Conservation (phyloP, 2,888 invertebrate species). For the Aricia artaxerxes region DNA sequence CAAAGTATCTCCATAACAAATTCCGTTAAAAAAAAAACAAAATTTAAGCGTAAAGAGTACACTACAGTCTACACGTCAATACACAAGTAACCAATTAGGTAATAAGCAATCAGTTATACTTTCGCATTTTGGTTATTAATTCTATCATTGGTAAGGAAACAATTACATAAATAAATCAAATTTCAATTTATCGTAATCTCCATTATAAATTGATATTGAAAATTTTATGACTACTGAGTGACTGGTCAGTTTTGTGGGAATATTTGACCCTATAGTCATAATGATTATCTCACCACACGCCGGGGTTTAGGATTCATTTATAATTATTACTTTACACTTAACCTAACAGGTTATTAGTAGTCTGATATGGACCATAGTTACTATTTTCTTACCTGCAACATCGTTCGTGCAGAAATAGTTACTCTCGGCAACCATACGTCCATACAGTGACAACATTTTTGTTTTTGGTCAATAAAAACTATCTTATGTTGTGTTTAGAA, state of each 20-base stretch:
- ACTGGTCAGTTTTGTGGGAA: conserved; percentile 22
- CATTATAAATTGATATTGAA: neutral
- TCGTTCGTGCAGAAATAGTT: neutral
- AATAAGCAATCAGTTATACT: no score
- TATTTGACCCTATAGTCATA: neutral
- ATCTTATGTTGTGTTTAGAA: no score
- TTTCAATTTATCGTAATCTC: neutral
- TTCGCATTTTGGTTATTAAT: no score
- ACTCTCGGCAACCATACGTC: no score
- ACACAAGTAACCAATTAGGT: no score
- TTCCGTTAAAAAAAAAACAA: no score
- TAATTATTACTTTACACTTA: neutral
- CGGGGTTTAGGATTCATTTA: neutral
- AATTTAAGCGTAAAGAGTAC: no score
- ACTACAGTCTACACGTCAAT: no score
- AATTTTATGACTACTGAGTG: neutral
- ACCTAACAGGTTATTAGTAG: neutral
- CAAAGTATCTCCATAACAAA: no score
- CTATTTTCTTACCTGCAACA: neutral
- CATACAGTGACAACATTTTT: no score
- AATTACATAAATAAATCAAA: neutral
- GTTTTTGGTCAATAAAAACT: no score
- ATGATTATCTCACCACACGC: neutral
- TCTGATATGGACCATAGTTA: no score
- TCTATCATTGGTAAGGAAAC: neutral